Evolutionary conservation across 2,113 vertebrate genomes (phyloP), one percentile per base, ranked within the genome.

Genomic region (Hydrochoerus hydrochaeris): DNA sequence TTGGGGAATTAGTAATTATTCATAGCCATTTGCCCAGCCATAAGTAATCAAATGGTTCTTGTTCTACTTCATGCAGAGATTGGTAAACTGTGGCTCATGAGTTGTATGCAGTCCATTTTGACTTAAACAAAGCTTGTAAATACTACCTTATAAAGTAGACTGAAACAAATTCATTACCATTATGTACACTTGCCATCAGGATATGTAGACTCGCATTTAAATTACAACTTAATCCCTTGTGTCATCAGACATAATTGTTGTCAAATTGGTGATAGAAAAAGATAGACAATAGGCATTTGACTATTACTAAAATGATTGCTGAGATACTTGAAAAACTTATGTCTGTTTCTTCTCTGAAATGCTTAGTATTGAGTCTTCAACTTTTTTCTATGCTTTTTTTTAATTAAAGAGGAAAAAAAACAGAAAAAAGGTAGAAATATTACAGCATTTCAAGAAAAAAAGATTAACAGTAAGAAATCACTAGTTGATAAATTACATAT

Each of bases 281-380:
- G 6, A 73, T 78, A 78, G 52, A 11, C 85, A 88, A 73, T 54
- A 85, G n/a, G 4, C 20, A 82, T 69, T 69, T 69, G 26, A 90
- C 65, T 85, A 80, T 4, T n/a, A 44, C 2, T 85, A 52, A 86
- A 90, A 44, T 92, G 7, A 82, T 60, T 65, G 69, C 44, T 93
- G 77, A 85, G 35, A 73, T 83, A 65, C 4, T 92, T 46, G 32
- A 92, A 73, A 71, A 65, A 94, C 57, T 77, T 96, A 73, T 60
- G 41, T 0, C 5, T 62, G 35, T 88, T 93, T 88, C 24, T 91
- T 91, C 67, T 91, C 35, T 92, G 81, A 96, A 95, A 73, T 58
- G 32, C 12, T 67, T n/a, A 32, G 4, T 90, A 14, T 17, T 94
- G 10, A 92, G 62, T 5, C 46, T 46, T 84, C 10, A 88, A n/a